Percentiles rank a stretch among this genome's conserved stretches.
These are phyloP conservation scores for Trichomalopsis sarcophagae DNA, from an alignment of 1,140 invertebrate species.

Conservation along the genomic window DNA sequence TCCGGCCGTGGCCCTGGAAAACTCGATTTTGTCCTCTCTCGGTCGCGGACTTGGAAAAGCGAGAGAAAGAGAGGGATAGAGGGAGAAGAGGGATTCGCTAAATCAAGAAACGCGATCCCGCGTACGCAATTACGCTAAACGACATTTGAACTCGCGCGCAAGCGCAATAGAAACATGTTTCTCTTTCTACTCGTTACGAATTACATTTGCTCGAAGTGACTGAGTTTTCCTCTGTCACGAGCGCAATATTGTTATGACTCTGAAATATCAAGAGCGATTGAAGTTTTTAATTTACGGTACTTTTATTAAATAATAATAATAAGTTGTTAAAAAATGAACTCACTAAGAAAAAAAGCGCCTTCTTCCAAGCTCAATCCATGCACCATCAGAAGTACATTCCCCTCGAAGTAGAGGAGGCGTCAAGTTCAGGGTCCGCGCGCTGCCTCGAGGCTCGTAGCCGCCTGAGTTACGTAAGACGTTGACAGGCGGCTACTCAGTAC, in stretches of 20 bases:
- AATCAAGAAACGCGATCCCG: constrained; percentile 44
- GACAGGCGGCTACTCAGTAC: constrained; percentile 12
- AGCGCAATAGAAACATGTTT: neutral
- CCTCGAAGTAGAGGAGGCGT: neutral
- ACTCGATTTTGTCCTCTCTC: constrained; percentile 38
- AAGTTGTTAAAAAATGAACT: no score
- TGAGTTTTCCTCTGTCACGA: neutral
- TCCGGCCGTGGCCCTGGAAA: neutral
- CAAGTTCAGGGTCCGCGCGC: constrained; percentile 20
- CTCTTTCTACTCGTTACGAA: constrained; percentile 5
- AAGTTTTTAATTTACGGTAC: no score
- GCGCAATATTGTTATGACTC: no score
- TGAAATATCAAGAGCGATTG: no score
- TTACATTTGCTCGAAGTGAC: constrained; percentile 14
- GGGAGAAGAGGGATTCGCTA: constrained; percentile 22
- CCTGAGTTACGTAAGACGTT: constrained; percentile 13
- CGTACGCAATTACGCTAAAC: constrained; percentile 48
- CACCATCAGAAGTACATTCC: no score
- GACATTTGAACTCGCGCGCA: constrained; percentile 40
- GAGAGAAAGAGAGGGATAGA: neutral
- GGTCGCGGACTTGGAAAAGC: neutral
- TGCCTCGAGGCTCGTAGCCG: neutral
- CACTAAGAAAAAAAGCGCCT: no score
- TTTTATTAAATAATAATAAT: no score
- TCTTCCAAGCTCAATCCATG: no score